Evolutionary conservation across 64 coral and sea anemone species (phyloP).

Genomic region (Trachythela sp.): DNA sequence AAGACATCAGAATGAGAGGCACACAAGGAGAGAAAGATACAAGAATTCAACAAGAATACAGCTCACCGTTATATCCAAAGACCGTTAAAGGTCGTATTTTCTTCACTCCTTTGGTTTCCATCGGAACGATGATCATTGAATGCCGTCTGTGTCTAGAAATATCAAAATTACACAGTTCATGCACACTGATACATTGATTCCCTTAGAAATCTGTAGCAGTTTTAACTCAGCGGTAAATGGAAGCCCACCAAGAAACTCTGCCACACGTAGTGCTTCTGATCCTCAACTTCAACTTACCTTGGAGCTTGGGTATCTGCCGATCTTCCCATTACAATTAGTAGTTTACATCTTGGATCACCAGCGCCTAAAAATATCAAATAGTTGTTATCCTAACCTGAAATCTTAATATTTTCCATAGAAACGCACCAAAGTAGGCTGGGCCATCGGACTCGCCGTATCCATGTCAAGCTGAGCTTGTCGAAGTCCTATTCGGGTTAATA

Average conservation of each 20-base stretch:
- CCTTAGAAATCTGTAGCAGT: too few relatives aligned
- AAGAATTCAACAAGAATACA: too few relatives aligned
- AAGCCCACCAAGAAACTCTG: too few relatives aligned
- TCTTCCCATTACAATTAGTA: slow-evolving; percentile 81
- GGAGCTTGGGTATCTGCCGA: slow-evolving; percentile 43
- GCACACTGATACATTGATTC: not conserved
- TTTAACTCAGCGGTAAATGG: too few relatives aligned
- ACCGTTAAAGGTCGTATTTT: slow-evolving; percentile 70
- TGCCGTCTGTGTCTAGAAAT: slow-evolving; percentile 69
- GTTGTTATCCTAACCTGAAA: not conserved
- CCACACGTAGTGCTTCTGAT: too few relatives aligned
- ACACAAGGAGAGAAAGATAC: too few relatives aligned
- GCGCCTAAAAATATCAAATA: slow-evolving; percentile 52
- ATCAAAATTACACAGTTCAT: not conserved
- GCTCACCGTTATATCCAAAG: slow-evolving; percentile 85
- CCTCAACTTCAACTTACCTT: slow-evolving; percentile 68
- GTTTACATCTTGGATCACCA: slow-evolving; percentile 81
- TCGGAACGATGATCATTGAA: slow-evolving; percentile 84
- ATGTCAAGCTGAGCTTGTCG: too few relatives aligned
- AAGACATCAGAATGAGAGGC: too few relatives aligned
- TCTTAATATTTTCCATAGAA: too few relatives aligned
- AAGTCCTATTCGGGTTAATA: too few relatives aligned
- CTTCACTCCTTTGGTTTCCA: slow-evolving; percentile 71
- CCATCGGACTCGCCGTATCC: too few relatives aligned
- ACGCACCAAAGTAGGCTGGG: too few relatives aligned